Conservation (phyloP, 2,888 invertebrate species). For the Herminia tarsipennalis region DNA sequence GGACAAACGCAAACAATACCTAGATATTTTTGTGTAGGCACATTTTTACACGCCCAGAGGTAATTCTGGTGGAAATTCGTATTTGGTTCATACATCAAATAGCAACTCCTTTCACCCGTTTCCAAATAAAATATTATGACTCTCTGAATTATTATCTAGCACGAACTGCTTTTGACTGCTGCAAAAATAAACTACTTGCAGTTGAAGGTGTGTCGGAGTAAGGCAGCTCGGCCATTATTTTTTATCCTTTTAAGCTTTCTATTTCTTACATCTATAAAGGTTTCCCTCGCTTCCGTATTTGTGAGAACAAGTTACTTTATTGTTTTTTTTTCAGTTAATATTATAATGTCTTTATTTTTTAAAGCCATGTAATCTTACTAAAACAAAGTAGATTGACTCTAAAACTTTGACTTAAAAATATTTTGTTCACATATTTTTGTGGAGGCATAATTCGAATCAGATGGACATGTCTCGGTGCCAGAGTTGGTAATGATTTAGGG, state of each 20-base stretch:
- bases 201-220: constrained; percentile 25
- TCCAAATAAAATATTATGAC: constrained; percentile 27
- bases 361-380: background rate
- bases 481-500: too few relatives aligned
- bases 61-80: background rate
- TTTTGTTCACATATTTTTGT: too few relatives aligned
- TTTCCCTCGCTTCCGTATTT: constrained; percentile 5
- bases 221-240: constrained; percentile 16
- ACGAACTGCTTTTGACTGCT: constrained; percentile 26
- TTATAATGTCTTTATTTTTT: constrained; percentile 2
- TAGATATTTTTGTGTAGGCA: background rate
- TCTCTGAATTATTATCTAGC: constrained; percentile 27
- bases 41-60: constrained; percentile 11
- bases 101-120: constrained; percentile 6
- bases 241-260: constrained; percentile 20
- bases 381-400: too few relatives aligned
- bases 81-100: constrained; percentile 13
- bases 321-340: constrained; percentile 18
- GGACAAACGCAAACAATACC: constrained; percentile 9
- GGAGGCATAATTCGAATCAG: too few relatives aligned
- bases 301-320: constrained; percentile 16
- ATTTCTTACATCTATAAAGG: constrained; percentile 28
- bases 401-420: too few relatives aligned
- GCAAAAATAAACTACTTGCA: constrained; percentile 29
- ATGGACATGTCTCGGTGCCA: too few relatives aligned